A percentile compares a stretch with the other conserved stretches of the same genome.
Evolutionary conservation across 2,888 invertebrate genomes (phyloP).

Genomic region (Choreutis nemorana): DNA sequence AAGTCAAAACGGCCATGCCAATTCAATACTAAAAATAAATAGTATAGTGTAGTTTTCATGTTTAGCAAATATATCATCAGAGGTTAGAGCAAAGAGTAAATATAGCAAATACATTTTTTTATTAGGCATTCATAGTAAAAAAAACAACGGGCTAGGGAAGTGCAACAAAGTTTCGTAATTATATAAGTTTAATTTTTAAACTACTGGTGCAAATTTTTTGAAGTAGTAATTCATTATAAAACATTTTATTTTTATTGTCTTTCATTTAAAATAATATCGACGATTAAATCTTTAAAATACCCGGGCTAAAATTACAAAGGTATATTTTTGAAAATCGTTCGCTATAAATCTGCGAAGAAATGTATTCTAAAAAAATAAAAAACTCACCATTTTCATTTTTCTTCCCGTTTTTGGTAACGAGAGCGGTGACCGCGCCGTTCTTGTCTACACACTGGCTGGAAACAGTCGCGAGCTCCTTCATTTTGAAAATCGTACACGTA

Average conservation of each 20-base stretch:
- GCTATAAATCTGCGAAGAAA: neutral
- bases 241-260: slow-evolving; percentile 2
- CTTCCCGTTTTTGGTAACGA: slow-evolving; percentile 40
- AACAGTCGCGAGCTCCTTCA: slow-evolving; percentile 49
- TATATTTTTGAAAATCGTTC: neutral
- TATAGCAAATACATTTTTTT: too few relatives aligned
- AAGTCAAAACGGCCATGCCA: too few relatives aligned
- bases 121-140: too few relatives aligned
- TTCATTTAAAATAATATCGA: neutral
- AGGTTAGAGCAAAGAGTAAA: too few relatives aligned
- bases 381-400: slow-evolving; percentile 40
- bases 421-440: slow-evolving; percentile 29
- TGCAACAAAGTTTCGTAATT: too few relatives aligned
- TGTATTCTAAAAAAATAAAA: slow-evolving; percentile 6
- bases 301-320: slow-evolving; percentile 4
- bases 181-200: too few relatives aligned
- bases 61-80: too few relatives aligned
- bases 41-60: too few relatives aligned
- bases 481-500: slow-evolving; percentile 19
- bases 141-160: too few relatives aligned
- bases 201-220: slow-evolving; percentile 9
- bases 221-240: slow-evolving; percentile 6
- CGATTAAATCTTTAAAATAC: slow-evolving; percentile 10
- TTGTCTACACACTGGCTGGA: slow-evolving; percentile 30
- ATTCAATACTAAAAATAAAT: too few relatives aligned